These are phyloP conservation scores for Liodrosophila aerea DNA, from an alignment of 2,888 invertebrate genomes.

Conservation along the genomic window DNA sequence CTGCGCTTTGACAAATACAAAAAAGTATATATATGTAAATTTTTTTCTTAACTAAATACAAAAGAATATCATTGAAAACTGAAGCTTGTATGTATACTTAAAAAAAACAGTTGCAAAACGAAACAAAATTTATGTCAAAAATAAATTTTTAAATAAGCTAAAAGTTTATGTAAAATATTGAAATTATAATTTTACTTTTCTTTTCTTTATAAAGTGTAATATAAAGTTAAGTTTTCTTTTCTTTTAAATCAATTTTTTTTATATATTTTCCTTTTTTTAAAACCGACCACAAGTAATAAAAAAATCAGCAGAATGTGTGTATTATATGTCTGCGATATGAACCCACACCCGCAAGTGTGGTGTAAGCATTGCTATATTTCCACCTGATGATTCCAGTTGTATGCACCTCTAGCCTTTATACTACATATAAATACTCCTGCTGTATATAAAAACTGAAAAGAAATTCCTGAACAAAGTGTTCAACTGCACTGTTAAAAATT, in stretches of 20 bases:
- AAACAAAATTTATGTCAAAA: slow-evolving; percentile 25
- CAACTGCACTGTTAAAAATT: slow-evolving; percentile 47
- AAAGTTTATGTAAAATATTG: slow-evolving; percentile 35
- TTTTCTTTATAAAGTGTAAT: not conserved
- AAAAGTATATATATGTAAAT: slow-evolving; percentile 45
- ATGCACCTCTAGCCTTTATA: slow-evolving; percentile 27
- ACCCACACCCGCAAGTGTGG: slow-evolving; percentile 30
- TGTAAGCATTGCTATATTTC: slow-evolving; percentile 4
- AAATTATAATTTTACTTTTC: slow-evolving; percentile 12
- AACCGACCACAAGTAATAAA: slow-evolving; percentile 11
- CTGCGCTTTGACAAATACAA: slow-evolving; percentile 81
- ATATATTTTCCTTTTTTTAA: no score
- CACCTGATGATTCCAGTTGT: slow-evolving; percentile 35
- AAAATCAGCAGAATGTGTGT: slow-evolving; percentile 1
- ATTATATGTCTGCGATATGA: slow-evolving; percentile 21
- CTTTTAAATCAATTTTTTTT: no score
- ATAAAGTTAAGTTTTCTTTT: not conserved
- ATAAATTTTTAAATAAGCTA: slow-evolving; percentile 29
- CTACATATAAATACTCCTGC: slow-evolving; percentile 6
- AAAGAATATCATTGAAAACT: slow-evolving; percentile 43
- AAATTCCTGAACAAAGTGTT: slow-evolving; percentile 28
- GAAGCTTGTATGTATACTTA: slow-evolving; percentile 62
- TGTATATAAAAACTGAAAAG: slow-evolving; percentile 23
- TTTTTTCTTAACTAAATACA: slow-evolving; percentile 45
- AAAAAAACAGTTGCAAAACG: slow-evolving; percentile 36